A percentile compares a stretch with the other conserved stretches of the same genome.
phyloP scores from a whole-genome alignment of 2,113 vertebrate species.

The Struthidea cinerea region DNA sequence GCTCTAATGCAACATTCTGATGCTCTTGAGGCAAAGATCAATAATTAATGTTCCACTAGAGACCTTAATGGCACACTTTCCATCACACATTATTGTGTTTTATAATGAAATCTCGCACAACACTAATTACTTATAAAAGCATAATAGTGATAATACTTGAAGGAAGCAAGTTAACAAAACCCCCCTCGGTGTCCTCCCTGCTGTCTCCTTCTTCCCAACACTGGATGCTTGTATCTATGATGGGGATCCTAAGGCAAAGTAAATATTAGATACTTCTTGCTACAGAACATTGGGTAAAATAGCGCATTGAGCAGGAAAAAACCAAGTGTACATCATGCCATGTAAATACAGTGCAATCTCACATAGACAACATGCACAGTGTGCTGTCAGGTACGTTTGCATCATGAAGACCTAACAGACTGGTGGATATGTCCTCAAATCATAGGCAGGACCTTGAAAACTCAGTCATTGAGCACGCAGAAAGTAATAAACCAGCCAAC shows the following conservation, averaged over 20 bases:
- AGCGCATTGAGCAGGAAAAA: background rate
- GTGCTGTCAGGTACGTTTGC: background rate
- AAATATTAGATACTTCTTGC: background rate
- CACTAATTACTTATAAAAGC: constrained; percentile 41
- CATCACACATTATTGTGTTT: constrained; percentile 21
- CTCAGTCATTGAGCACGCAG: background rate
- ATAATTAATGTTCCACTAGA: constrained; percentile 55
- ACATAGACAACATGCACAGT: background rate
- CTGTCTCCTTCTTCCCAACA: background rate
- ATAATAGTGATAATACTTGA: constrained; percentile 17
- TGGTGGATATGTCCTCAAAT: background rate
- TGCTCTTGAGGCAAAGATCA: constrained; percentile 60
- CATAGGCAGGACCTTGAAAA: background rate
- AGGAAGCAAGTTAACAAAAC: background rate
- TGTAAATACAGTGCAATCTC: background rate
- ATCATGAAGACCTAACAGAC: background rate
- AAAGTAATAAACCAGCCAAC: background rate
- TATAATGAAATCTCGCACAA: constrained; percentile 20
- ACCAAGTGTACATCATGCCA: background rate
- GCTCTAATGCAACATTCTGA: constrained; percentile 23
- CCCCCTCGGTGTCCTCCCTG: background rate
- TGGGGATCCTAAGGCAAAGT: background rate
- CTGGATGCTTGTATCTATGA: background rate
- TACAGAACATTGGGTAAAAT: background rate
- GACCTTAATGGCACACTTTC: constrained; percentile 50